Conservation (phyloP, 2,888 invertebrate species). For the Eupithecia tripunctaria region DNA sequence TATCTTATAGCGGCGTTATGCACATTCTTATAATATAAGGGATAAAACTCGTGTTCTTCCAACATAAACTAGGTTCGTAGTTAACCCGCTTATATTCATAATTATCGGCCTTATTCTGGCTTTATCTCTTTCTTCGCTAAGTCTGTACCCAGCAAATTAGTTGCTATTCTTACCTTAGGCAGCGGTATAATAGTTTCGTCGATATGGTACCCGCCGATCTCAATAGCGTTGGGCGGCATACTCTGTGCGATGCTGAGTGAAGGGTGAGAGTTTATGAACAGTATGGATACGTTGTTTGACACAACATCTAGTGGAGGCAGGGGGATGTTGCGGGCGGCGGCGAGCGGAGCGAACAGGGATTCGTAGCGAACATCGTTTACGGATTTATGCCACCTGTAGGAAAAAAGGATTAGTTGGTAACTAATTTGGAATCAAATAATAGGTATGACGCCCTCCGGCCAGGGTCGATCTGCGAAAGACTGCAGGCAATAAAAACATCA, state of each 20-base stretch:
- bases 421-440: too few species aligned
- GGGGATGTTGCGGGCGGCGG: conserved; percentile 52
- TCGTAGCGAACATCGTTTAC: conserved; percentile 46
- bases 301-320: conserved; percentile 54
- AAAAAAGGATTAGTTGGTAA: not conserved
- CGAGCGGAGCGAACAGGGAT: conserved; percentile 51
- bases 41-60: too few species aligned
- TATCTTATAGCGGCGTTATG: too few species aligned
- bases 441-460: too few species aligned
- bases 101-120: too few species aligned
- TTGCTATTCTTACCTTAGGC: conserved; percentile 60
- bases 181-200: conserved; percentile 54
- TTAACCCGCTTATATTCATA: too few species aligned
- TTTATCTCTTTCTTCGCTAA: too few species aligned
- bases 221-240: conserved; percentile 62
- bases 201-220: conserved; percentile 67
- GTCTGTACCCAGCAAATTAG: too few species aligned
- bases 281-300: conserved; percentile 55
- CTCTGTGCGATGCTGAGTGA: conserved; percentile 53
- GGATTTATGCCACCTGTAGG: conserved; percentile 47
- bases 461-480: too few species aligned
- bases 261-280: conserved; percentile 64
- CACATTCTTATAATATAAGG: too few species aligned
- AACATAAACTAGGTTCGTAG: too few species aligned
- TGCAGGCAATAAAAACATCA: too few species aligned